Evolutionary conservation across 2,113 vertebrate species (phyloP), one percentile per base, ranked within the genome.

Genomic region (Calyptommatus sinebrachiatus): DNA sequence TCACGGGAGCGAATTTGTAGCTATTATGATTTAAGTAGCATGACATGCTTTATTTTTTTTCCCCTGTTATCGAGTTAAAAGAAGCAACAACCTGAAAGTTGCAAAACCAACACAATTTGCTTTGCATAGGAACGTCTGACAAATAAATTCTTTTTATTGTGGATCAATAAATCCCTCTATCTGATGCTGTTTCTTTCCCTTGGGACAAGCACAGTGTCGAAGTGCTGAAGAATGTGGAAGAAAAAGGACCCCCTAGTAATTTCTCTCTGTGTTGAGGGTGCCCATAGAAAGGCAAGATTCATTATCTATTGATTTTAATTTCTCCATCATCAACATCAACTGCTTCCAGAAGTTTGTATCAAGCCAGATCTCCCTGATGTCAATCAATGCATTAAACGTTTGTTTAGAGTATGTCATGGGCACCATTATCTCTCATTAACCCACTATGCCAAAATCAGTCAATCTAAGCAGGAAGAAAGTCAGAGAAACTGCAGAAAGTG

Each of bases 11-110:
- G 93, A 94, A 95, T 95, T 93, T 95, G 94, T 92, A 92, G 92
- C 93, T 95, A 94, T 95, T 95, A 95, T 94, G 92, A 94, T 95
- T 94, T 93, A 94, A 94, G 95, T 93, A 91, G 91, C 92, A 90
- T 92, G 93, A 92, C 94, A 93, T 92, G 94, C 92, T 94, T 91
- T 90, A 79, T 86, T 86, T 90, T 87, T 87, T 41, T 41, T 5
- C 35, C 35, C 35, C 85, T 88, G 87, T 91, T 93, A 88, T 87
- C 85, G 86, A 92, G 89, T 92, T 91, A 84, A 86, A 79, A 84
- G 88, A 90, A 88, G 73, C 78, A 85, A 80, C 86, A 80, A 84
- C 67, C 81, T 67, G 83, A 90, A 91, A 90, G 91, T 84, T 85
- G 84, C 72, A 71, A 92, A 92, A 92, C 83, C 86, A 86, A 92